phyloP scores from a whole-genome alignment of 2,888 invertebrate genomes.

The Anthrax anthrax region DNA sequence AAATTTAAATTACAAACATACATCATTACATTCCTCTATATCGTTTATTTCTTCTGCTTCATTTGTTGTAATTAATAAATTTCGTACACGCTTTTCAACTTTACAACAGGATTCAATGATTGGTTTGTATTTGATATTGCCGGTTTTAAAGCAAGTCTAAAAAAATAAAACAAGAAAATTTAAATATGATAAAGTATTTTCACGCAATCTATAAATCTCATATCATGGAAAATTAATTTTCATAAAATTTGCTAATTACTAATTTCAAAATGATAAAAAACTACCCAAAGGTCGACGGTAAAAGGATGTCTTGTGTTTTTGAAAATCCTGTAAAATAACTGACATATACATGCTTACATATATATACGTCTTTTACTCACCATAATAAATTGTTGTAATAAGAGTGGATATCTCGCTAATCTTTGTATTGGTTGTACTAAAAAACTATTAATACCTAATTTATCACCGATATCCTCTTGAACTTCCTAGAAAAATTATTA shows the following conservation, averaged over 20 bases:
- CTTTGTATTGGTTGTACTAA: conserved; percentile 33
- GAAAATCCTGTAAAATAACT: too few relatives aligned
- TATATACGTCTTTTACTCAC: too few relatives aligned
- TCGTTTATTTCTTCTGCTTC: conserved; percentile 33
- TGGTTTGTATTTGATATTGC: conserved; percentile 28
- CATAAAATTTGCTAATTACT: too few relatives aligned
- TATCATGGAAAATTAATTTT: too few relatives aligned
- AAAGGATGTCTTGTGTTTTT: too few relatives aligned
- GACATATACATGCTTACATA: too few relatives aligned
- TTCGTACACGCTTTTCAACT: conserved; percentile 29
- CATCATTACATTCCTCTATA: conserved; percentile 29
- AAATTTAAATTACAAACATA: conserved; percentile 11
- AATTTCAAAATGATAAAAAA: too few relatives aligned
- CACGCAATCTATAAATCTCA: too few relatives aligned
- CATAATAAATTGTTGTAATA: conserved; percentile 29
- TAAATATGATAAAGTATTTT: background rate
- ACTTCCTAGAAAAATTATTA: conserved; percentile 22
- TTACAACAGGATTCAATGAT: conserved; percentile 31
- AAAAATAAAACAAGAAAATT: background rate
- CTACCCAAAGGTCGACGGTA: too few relatives aligned
- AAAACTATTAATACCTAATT: conserved; percentile 33
- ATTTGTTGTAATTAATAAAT: conserved; percentile 27
- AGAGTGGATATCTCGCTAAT: conserved; percentile 31
- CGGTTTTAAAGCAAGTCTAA: conserved; percentile 13
- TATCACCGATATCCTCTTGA: conserved; percentile 29